phyloP scores from a whole-genome alignment of 2,113 vertebrate genomes.

The Malurus cyaneus region DNA sequence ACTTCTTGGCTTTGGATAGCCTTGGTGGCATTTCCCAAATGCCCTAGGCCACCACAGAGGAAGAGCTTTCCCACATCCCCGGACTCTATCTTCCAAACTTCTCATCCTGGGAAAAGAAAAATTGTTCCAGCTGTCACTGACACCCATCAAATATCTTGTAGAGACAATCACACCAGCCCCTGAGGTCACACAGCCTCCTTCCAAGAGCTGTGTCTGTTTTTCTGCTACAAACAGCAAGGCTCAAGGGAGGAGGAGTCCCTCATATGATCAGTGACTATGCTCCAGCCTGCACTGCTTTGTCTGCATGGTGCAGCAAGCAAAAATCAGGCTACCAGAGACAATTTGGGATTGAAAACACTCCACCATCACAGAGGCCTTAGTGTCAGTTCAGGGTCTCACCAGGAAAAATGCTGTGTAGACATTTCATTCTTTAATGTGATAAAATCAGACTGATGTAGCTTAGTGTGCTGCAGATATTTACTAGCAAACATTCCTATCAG shows the following conservation, averaged over 20 bases:
- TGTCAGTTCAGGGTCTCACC: background rate
- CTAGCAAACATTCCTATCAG: background rate
- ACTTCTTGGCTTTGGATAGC: background rate
- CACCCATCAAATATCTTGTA: background rate
- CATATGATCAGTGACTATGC: fast-evolving
- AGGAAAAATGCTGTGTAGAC: background rate
- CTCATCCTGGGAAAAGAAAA: background rate
- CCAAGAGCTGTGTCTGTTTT: background rate
- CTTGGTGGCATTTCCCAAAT: background rate
- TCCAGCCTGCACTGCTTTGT: background rate
- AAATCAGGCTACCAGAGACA: background rate
- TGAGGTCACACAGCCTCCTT: background rate
- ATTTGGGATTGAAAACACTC: background rate
- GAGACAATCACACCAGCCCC: background rate
- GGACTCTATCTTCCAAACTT: background rate
- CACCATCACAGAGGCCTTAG: background rate
- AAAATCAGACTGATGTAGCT: background rate
- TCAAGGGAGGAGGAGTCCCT: background rate
- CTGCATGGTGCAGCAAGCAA: background rate
- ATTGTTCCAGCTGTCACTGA: background rate
- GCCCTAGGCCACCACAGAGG: background rate
- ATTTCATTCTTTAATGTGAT: background rate
- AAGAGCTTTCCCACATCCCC: background rate
- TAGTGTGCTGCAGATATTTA: background rate
- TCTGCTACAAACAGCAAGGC: background rate